Evolutionary conservation across 2,113 vertebrate species (phyloP), one percentile per base, ranked within the genome.

Genomic region (Lepisosteus oculatus): DNA sequence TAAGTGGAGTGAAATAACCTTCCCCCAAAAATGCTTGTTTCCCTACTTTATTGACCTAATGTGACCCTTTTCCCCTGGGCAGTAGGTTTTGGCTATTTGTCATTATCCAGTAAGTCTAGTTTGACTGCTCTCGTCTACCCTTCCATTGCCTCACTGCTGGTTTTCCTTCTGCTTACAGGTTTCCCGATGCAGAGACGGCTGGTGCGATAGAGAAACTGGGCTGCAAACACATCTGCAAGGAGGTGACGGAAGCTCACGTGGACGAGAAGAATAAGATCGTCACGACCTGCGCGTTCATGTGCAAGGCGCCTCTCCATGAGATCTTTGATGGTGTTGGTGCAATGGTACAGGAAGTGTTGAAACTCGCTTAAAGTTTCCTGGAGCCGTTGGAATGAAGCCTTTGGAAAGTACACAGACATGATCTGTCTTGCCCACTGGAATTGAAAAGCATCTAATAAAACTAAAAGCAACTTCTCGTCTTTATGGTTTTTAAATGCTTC

Each of bases 201-300:
- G 79, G 86, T 14, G 90, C 89, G 44, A 84, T 93, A 74, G 70
- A 77, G 69, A 85, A 91, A 76, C 87, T 93, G 73, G 86, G 89
- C 76, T 93, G 89, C 80, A 89, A 85, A 72, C 91, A 91, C 0
- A 17, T 94, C 76, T 93, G 83, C 68, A 89, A 90, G 79, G 79
- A 88, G 4, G 91, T 94, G 9, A 74, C 78, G 14, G 90, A 93
- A 80, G 87, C 87, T 55, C 91, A 93, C 0, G 81, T 92, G 77
- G 93, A 92, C 68, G 71, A 80, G 65, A 82, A 90, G 67, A 92
- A 92, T 82, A 91, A 91, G 77, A 84, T 92, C 73, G 85, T 91
- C 70, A 93, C 87, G 73, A 93, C 86, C 14, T 83, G 83, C 11
- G 85, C 89, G n/a, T 95, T 94, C 84, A 91, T 91, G 93, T 93